These are phyloP conservation scores for Jacana jacana DNA, from an alignment of 2,113 vertebrate species.

Conservation along the genomic window DNA sequence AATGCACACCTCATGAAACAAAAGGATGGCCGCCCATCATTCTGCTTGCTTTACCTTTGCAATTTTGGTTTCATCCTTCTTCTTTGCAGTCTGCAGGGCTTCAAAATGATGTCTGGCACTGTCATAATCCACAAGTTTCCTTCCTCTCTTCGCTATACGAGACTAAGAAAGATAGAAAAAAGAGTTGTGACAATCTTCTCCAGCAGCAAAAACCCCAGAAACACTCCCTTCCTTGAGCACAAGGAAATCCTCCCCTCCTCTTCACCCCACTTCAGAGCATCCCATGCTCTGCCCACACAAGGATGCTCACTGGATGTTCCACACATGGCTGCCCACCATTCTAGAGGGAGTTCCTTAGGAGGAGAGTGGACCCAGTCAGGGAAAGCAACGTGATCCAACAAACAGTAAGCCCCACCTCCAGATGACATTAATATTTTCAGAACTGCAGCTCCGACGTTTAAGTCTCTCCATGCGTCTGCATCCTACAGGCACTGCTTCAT, in stretches of 20 bases:
- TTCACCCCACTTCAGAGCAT: neutral
- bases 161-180: conserved; percentile 70
- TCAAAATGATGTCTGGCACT: conserved; percentile 95
- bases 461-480: neutral
- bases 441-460: neutral
- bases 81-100: conserved; percentile 92
- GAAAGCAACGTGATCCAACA: neutral
- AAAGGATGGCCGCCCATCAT: neutral
- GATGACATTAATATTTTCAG: neutral
- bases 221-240: neutral
- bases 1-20: neutral
- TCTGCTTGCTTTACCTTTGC: conserved; percentile 85
- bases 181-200: neutral
- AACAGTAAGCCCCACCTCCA: neutral
- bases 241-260: neutral
- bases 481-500: neutral
- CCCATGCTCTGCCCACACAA: neutral
- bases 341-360: neutral
- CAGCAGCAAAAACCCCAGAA: neutral
- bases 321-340: neutral
- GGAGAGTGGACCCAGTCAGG: neutral
- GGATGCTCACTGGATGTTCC: neutral
- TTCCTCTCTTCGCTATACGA: conserved; percentile 93
- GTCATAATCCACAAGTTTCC: conserved; percentile 96
- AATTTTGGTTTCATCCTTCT: conserved; percentile 95